Evolutionary conservation across 2,797 vertebrate genomes (phyloP), one percentile per base, ranked within the genome.

Genomic region (Pipistrellus nathusii): DNA sequence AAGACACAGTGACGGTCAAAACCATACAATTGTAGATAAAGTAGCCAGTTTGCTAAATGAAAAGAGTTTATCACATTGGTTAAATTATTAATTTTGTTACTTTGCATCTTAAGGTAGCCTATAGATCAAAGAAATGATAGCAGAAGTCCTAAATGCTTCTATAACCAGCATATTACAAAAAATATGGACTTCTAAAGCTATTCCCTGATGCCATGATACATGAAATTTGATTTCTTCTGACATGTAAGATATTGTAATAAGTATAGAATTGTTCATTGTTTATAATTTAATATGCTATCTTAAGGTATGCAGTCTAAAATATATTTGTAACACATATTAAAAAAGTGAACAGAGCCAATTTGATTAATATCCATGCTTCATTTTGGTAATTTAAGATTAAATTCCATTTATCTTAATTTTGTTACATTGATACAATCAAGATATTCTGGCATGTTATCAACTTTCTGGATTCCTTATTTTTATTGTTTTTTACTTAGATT

Each of bases 341-440:
- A 90, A 87, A 87, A 69, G 18, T 90, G 9, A 51, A 15, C 27
- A 85, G n/a, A 30, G 20, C 9, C 25, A 93, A 75, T 89, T 90
- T 35, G 85, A 8, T 81, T 92, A 85, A 77, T 95, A 90, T 95
- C 14, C 11, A 3, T 88, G 12, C 35, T 85, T 90, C 13, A 55
- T 92, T 95, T 92, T 78, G 41, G 30, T 94, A 85, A 92, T 57
- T 90, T 35, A 93, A 90, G n/a, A 73, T 93, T 87, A 84, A 94
- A 11, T 82, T 93, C 21, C 27, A 23, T 85, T 93, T 94, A 20
- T 92, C 27, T 20, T 73, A 59, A 91, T 35, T 90, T 44, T 94
- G 32, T 92, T 87, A 62, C 23, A 88, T 72, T 78, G 23, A 88
- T 89, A 51, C n/a, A 88, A 15, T 77, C 59, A 82, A 92, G 5